phyloP scores from a whole-genome alignment of 1,140 invertebrate species.

The Ruditapes philippinarum region DNA sequence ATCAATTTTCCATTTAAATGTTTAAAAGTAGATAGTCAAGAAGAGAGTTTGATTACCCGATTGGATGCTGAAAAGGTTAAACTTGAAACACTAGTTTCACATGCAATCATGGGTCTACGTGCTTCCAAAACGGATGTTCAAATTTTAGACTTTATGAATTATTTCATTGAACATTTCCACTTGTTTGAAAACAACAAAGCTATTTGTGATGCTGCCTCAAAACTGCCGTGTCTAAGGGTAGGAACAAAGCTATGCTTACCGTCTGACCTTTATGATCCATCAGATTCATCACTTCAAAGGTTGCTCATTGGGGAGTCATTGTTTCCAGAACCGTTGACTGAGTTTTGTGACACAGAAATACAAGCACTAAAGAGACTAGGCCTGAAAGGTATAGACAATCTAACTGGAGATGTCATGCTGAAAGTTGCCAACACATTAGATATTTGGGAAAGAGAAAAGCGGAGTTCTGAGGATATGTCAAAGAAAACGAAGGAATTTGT shows the following conservation, averaged over 20 bases:
- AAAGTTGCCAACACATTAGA: not conserved
- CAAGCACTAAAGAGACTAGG: not conserved
- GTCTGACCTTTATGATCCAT: constrained; percentile 27
- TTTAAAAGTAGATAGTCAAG: not conserved
- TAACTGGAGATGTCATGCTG: not conserved
- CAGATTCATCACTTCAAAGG: not conserved
- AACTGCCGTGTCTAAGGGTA: not conserved
- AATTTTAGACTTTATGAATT: not conserved
- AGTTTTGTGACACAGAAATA: not conserved
- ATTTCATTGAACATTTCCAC: not conserved
- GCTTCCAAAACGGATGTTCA: not conserved
- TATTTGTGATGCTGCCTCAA: not conserved
- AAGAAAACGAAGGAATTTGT: not conserved
- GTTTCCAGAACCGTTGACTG: not conserved
- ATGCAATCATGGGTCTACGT: not conserved
- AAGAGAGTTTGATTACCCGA: not conserved
- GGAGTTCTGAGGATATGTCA: not conserved
- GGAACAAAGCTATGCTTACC: not conserved
- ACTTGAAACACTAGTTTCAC: not conserved
- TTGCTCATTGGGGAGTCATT: not conserved
- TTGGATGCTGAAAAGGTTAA: not conserved
- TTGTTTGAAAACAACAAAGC: not conserved
- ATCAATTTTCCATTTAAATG: not conserved
- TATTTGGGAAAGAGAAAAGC: not conserved
- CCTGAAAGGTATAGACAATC: not conserved